These are phyloP conservation scores for Sebastes steindachneri DNA, from an alignment of 2,797 vertebrate species.

Conservation along the genomic window DNA sequence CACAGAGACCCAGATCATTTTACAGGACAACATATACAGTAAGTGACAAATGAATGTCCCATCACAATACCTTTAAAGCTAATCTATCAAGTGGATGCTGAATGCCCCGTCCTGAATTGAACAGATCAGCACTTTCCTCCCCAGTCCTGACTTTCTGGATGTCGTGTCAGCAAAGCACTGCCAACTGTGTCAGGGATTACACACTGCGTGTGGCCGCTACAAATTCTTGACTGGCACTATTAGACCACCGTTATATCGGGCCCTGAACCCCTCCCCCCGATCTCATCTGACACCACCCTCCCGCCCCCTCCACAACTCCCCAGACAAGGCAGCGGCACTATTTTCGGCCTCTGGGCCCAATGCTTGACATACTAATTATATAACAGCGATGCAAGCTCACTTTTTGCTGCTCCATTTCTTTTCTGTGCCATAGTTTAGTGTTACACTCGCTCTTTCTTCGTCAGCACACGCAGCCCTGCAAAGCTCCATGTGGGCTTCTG, in stretches of 20 bases:
- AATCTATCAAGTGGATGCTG: slow-evolving; percentile 62
- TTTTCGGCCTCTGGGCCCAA: slow-evolving; percentile 67
- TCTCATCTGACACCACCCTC: slow-evolving; percentile 41
- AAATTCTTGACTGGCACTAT: slow-evolving; percentile 62
- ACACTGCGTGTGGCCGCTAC: slow-evolving; percentile 45
- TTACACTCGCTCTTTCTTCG: slow-evolving; percentile 42
- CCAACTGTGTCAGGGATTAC: slow-evolving; percentile 73
- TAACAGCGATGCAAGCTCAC: slow-evolving; percentile 60
- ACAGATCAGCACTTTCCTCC: slow-evolving; percentile 67
- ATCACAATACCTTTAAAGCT: slow-evolving; percentile 50
- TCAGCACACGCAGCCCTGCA: slow-evolving; percentile 29
- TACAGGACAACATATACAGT: not conserved
- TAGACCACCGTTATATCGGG: slow-evolving; percentile 48
- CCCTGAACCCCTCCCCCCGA: slow-evolving; percentile 15
- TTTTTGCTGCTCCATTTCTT: slow-evolving; percentile 79
- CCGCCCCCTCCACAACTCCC: slow-evolving; percentile 42
- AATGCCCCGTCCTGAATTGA: not conserved
- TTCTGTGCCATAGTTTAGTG: slow-evolving; percentile 73
- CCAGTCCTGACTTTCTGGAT: slow-evolving; percentile 48
- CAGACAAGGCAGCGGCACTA: slow-evolving; percentile 52
- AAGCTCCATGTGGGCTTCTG: not conserved
- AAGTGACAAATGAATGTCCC: slow-evolving; percentile 32
- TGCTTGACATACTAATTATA: slow-evolving; percentile 76
- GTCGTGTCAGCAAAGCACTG: slow-evolving; percentile 69
- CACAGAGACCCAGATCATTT: not conserved